These are phyloP conservation scores for Amphimallon solstitiale DNA, from an alignment of 2,888 invertebrate species.

Conservation along the genomic window DNA sequence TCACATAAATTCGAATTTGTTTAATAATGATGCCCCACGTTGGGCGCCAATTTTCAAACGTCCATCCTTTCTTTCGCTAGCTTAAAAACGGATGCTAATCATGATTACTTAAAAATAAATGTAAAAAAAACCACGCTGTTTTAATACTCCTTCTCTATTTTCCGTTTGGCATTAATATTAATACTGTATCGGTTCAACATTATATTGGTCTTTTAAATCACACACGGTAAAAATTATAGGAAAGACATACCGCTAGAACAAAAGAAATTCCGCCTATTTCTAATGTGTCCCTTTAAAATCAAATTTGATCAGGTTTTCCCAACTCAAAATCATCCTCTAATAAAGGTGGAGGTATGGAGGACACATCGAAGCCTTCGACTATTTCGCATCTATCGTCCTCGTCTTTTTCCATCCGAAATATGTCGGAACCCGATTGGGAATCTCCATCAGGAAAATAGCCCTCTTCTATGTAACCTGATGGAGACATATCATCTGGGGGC, in stretches of 20 bases:
- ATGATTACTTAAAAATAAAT: too few relatives aligned
- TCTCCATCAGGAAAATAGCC: slow-evolving; percentile 74
- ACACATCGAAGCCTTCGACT: slow-evolving; percentile 80
- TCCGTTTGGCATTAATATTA: slow-evolving; percentile 38
- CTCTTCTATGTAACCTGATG: slow-evolving; percentile 61
- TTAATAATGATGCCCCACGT: too few relatives aligned
- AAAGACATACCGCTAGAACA: neutral
- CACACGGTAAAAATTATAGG: neutral
- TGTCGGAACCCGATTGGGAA: slow-evolving; percentile 65
- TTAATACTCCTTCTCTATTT: neutral
- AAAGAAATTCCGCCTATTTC: neutral
- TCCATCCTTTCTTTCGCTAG: too few relatives aligned
- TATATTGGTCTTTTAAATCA: neutral
- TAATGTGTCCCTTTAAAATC: slow-evolving; percentile 57
- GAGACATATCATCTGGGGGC: slow-evolving; percentile 35
- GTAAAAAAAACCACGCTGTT: too few relatives aligned
- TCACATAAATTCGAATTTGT: too few relatives aligned
- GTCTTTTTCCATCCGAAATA: slow-evolving; percentile 62
- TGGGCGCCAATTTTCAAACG: too few relatives aligned
- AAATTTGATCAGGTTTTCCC: slow-evolving; percentile 58
- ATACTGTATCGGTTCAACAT: slow-evolving; percentile 29
- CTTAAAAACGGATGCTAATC: too few relatives aligned
- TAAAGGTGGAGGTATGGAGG: slow-evolving; percentile 80
- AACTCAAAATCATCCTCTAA: slow-evolving; percentile 79
- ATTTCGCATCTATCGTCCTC: slow-evolving; percentile 71